A percentile compares a stretch with the other conserved stretches of the same genome.
Conservation (phyloP, 2,888 invertebrate species). For the Gibbula magus region DNA sequence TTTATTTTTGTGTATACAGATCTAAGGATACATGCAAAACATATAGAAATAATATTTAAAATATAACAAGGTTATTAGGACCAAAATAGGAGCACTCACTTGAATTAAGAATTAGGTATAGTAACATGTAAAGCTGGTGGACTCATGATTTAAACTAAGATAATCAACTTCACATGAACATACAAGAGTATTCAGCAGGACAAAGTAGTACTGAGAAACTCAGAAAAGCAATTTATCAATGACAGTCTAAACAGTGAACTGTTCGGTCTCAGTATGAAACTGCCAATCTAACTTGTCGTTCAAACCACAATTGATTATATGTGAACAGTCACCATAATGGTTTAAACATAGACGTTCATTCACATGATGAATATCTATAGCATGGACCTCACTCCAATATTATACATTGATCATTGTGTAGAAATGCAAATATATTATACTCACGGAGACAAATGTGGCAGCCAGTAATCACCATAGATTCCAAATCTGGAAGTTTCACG, state of each 20-base stretch:
- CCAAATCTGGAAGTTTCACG: constrained; percentile 57
- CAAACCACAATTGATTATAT: background rate
- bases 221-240: background rate
- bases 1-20: too few relatives aligned
- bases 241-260: background rate
- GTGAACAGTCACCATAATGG: background rate
- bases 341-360: background rate
- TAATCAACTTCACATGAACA: too few relatives aligned
- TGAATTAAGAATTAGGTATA: too few relatives aligned
- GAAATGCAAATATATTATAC: background rate
- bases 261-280: background rate
- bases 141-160: too few relatives aligned
- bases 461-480: constrained; percentile 62
- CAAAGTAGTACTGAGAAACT: too few relatives aligned
- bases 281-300: background rate
- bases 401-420: background rate
- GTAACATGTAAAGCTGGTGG: too few relatives aligned
- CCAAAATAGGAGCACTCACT: too few relatives aligned
- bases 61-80: too few relatives aligned
- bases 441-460: constrained; percentile 40
- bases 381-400: background rate
- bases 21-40: too few relatives aligned
- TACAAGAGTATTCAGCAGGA: too few relatives aligned
- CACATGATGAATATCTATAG: background rate
- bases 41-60: too few relatives aligned